Evolutionary conservation across 1,140 invertebrate species (phyloP).

Genomic region (Neodiprion virginianus): DNA sequence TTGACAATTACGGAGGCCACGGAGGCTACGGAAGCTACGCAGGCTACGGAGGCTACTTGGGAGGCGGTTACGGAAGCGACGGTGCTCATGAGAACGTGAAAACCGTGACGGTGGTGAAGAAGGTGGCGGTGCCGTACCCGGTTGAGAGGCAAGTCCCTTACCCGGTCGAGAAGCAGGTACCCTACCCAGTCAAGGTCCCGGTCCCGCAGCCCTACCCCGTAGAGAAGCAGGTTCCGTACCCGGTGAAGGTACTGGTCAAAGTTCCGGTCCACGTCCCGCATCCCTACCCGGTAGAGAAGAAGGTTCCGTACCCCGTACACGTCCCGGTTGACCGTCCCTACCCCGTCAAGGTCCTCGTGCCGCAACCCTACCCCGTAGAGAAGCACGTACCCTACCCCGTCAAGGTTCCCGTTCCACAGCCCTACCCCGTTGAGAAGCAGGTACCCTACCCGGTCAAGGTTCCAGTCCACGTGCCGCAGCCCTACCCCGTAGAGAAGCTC

Average conservation of each 20-base stretch:
- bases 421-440: slow-evolving; percentile 75
- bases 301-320: slow-evolving; percentile 73
- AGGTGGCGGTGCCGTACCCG: slow-evolving; percentile 69
- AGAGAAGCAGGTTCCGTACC: slow-evolving; percentile 71
- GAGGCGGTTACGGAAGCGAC: slow-evolving; percentile 58
- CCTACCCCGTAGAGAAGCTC: slow-evolving; percentile 71
- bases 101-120: slow-evolving; percentile 76
- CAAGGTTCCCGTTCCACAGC: slow-evolving; percentile 75
- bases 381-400: slow-evolving; percentile 71
- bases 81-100: slow-evolving; percentile 70
- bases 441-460: slow-evolving; percentile 69
- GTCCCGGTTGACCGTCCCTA: slow-evolving; percentile 72
- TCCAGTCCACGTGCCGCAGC: slow-evolving; percentile 68
- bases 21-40: slow-evolving; percentile 36
- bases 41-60: slow-evolving; percentile 49
- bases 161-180: slow-evolving; percentile 65
- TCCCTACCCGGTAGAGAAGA: slow-evolving; percentile 74
- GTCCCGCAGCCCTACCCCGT: slow-evolving; percentile 72
- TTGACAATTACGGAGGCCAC: slow-evolving; percentile 43
- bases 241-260: slow-evolving; percentile 73
- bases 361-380: slow-evolving; percentile 73
- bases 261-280: slow-evolving; percentile 72
- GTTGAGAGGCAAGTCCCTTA: slow-evolving; percentile 72
- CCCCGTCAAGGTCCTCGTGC: slow-evolving; percentile 70
- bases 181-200: slow-evolving; percentile 52